Conservation (phyloP, 1,140 invertebrate species). For the Drosophila grimshawi region DNA sequence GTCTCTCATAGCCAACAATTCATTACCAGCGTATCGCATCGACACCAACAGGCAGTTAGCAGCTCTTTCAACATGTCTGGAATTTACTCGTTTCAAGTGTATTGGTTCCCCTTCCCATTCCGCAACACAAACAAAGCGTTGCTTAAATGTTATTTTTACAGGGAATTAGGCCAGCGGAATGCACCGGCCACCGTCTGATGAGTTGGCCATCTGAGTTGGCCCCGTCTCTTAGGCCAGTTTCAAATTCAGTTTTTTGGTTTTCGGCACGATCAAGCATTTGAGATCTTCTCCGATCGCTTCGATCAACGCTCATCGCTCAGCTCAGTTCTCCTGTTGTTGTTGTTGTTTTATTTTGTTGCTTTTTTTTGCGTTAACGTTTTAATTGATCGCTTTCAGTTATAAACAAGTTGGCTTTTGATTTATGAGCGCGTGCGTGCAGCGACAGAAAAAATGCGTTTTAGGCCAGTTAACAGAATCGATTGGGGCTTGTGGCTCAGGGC, state of each 20-base stretch:
- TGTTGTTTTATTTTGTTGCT: constrained; percentile 20
- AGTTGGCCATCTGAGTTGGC: constrained; percentile 11
- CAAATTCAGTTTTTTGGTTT: constrained; percentile 55
- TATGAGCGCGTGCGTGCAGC: constrained; percentile 78
- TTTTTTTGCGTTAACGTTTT: constrained; percentile 82
- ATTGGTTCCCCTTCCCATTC: background rate
- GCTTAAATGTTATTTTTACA: constrained; percentile 53
- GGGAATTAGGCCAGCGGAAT: constrained; percentile 73
- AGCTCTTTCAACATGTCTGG: constrained; percentile 56
- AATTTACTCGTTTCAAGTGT: constrained; percentile 54
- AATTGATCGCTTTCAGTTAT: constrained; percentile 82
- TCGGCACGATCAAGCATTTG: constrained; percentile 77
- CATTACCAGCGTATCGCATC: constrained; percentile 66
- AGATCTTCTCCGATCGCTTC: constrained; percentile 49
- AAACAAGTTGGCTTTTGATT: constrained; percentile 81
- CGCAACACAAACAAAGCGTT: constrained; percentile 19
- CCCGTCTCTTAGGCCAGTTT: constrained; percentile 53
- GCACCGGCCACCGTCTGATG: constrained; percentile 23
- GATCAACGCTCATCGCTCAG: constrained; percentile 65
- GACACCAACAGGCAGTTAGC: constrained; percentile 78
- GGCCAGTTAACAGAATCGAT: constrained; percentile 48
- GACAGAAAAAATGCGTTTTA: constrained; percentile 76
- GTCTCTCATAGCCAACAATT: constrained; percentile 43
- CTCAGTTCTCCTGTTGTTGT: constrained; percentile 33
- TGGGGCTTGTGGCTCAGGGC: background rate